A percentile compares a stretch with the other conserved stretches of the same genome.
Conservation (phyloP, 2,113 vertebrate genomes). For the Setophaga petechia region DNA sequence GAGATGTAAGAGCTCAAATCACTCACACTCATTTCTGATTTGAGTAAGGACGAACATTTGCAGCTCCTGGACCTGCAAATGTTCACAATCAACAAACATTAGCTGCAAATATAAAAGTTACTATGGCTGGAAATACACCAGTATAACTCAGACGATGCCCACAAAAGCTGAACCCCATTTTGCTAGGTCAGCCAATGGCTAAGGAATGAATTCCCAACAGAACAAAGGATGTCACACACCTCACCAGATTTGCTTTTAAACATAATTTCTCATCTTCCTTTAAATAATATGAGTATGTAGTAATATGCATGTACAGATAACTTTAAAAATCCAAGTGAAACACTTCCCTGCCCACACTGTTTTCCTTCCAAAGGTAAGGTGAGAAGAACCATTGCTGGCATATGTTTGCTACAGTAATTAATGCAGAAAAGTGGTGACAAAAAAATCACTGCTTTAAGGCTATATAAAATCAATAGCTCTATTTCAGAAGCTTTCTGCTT, state of each 20-base stretch:
- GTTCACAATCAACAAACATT: background rate
- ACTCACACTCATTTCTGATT: background rate
- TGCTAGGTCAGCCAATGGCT: background rate
- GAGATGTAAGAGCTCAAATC: background rate
- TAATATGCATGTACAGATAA: background rate
- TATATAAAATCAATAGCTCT: background rate
- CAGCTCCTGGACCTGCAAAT: background rate
- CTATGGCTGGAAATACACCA: background rate
- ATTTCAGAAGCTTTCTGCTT: background rate
- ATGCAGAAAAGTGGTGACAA: background rate
- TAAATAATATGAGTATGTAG: background rate
- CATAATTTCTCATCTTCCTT: background rate
- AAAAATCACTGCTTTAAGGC: background rate
- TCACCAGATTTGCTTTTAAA: background rate
- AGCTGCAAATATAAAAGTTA: background rate
- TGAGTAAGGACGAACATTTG: background rate
- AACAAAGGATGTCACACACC: background rate
- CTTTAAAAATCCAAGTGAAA: background rate
- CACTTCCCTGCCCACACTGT: background rate
- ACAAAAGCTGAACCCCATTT: background rate
- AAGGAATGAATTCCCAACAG: background rate
- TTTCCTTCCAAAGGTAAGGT: constrained; percentile 38
- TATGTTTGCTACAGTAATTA: constrained; percentile 17
- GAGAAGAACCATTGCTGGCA: background rate
- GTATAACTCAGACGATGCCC: background rate